Evolutionary conservation across 2,888 invertebrate genomes (phyloP), one percentile per base, ranked within the genome.

Genomic region (Clusia tigrina): DNA sequence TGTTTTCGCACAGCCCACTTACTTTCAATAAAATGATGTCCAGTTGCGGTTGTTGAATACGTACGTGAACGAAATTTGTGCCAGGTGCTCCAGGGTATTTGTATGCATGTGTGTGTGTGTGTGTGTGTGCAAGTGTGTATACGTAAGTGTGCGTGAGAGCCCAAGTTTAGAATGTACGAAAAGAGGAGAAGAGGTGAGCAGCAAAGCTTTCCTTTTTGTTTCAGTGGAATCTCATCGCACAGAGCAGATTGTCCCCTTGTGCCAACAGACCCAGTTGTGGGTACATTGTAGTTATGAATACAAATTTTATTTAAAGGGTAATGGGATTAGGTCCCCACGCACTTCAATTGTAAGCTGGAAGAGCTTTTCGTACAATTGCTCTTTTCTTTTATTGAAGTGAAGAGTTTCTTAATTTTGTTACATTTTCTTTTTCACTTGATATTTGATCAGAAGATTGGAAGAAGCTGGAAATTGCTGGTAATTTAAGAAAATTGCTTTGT

Each of bases 21-120:
- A 22, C 15, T 59, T 63, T 63, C 63, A 63, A 59, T 63, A 51
- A 59, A 59, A 25, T n/a, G n/a, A n/a, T 38, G 26, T 58, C 55
- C 32, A 51, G 32, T 26, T 58, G 32, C 52, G 24, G 51, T 51
- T 32, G 57, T 55, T 2, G 38, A 55, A 2, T 55, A 38, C 55
- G 55, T 55, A 55, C 55, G 55, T 55, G 55, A n/a, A 55, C 2
- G 17, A 37, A 55, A 55, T 25, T 54, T 54, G 25, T 17, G 54
- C 25, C 17, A 54, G 18, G 9, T 23, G 22, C 2, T 17, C 12
- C 42, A 2, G 2, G 22, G 26, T 26, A 24, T 6, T 17, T 26
- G 25, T 15, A 54, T 54, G 32, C 25, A 54, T 10, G 24, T 17
- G 6, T 54, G 54, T 54, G n/a, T 26, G 10, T 55, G n/a, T 54